phyloP scores from a whole-genome alignment of 37 sponge, comb jelly and placozoan species.

The Cladorhizidae sp. region DNA sequence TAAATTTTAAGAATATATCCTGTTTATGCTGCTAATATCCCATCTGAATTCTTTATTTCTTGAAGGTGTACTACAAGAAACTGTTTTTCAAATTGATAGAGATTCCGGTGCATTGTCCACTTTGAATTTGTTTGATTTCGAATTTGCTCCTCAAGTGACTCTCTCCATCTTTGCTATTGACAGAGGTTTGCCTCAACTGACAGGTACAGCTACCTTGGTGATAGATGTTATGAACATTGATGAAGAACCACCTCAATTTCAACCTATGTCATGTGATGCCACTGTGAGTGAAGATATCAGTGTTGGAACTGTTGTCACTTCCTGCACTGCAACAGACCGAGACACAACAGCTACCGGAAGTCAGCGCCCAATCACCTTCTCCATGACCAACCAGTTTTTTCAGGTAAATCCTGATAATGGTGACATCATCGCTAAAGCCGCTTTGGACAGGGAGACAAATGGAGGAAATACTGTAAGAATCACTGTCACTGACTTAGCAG shows the following conservation, averaged over 20 bases:
- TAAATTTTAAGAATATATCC: too few species aligned
- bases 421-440: neutral
- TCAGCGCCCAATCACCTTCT: conserved; percentile 29
- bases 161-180: conserved; percentile 43
- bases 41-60: neutral
- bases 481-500: conserved; percentile 28
- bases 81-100: conserved; percentile 2
- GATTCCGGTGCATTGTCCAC: neutral
- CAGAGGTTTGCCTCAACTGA: conserved; percentile 11
- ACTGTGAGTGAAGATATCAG: neutral
- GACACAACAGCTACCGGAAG: conserved; percentile 14
- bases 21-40: conserved; percentile 32
- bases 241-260: conserved; percentile 45
- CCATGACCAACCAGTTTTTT: conserved; percentile 36
- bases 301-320: neutral
- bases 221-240: conserved; percentile 59
- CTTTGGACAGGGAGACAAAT: conserved; percentile 40
- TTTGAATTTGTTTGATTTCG: conserved; percentile 40
- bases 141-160: conserved; percentile 8
- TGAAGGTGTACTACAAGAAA: neutral
- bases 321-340: conserved; percentile 16
- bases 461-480: conserved; percentile 20
- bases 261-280: neutral
- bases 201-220: conserved; percentile 5
- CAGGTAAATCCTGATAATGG: conserved; percentile 22